These are phyloP conservation scores for Colletes latitarsis DNA, from an alignment of 1,140 invertebrate species.

Conservation along the genomic window DNA sequence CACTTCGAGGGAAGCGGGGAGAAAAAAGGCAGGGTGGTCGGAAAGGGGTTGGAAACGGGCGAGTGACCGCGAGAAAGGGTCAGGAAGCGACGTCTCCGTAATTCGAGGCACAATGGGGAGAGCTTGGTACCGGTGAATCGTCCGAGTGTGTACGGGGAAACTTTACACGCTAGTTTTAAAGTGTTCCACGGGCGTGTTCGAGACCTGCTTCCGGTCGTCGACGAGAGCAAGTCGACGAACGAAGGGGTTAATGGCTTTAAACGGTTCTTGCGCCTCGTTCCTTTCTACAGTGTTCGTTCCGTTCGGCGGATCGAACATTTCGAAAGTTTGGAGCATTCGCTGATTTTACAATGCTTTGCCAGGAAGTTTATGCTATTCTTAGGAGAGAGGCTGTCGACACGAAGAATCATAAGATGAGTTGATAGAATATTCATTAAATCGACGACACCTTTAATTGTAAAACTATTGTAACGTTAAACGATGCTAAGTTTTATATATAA, in stretches of 20 bases:
- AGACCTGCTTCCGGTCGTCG: background rate
- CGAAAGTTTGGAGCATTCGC: no score
- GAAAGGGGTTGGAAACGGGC: background rate
- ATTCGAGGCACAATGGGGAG: background rate
- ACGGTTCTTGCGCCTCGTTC: background rate
- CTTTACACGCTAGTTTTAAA: background rate
- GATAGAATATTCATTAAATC: no score
- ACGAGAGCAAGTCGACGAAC: background rate
- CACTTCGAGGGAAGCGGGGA: background rate
- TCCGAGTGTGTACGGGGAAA: background rate
- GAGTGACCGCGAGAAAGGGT: no score
- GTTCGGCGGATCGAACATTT: background rate
- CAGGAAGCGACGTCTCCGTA: background rate
- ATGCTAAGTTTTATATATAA: no score
- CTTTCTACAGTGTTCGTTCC: background rate
- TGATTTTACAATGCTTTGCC: no score
- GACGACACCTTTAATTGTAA: no score
- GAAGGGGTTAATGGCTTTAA: conserved; percentile 23
- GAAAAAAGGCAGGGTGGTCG: background rate
- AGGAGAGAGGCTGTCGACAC: no score
- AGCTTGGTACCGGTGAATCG: background rate
- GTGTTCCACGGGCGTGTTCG: background rate
- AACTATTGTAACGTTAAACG: no score
- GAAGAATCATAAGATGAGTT: no score
- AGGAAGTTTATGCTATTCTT: no score